Evolutionary conservation across 2,888 invertebrate genomes (phyloP).

Genomic region (Ichneumon xanthorius): DNA sequence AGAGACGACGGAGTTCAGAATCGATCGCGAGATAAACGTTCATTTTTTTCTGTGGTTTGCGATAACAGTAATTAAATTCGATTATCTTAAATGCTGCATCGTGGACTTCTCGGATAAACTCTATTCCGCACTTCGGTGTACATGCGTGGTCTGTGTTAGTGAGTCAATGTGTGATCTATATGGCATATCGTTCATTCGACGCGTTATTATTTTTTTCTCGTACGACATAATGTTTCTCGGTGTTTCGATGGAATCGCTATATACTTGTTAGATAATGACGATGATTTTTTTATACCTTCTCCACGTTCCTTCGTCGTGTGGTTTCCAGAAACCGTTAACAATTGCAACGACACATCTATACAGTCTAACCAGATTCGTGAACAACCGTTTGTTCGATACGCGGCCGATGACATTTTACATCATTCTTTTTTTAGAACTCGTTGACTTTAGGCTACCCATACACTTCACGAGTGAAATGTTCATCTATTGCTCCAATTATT

Average conservation of each 20-base stretch:
- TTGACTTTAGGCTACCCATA: constrained; percentile 54
- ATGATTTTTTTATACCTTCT: constrained; percentile 6
- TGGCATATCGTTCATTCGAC: constrained; percentile 63
- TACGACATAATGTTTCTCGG: constrained; percentile 9
- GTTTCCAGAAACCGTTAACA: constrained; percentile 14
- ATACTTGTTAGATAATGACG: constrained; percentile 28
- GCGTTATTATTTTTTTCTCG: constrained; percentile 8
- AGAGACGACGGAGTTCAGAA: background rate
- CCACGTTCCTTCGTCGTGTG: background rate
- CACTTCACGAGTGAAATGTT: constrained; percentile 56
- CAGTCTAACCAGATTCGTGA: constrained; percentile 19
- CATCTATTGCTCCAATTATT: constrained; percentile 41
- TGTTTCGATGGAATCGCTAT: constrained; percentile 40
- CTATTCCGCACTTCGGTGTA: constrained; percentile 72
- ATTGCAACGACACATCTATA: constrained; percentile 19
- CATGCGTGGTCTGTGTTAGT: constrained; percentile 28
- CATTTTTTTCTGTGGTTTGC: constrained; percentile 10
- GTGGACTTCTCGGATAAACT: constrained; percentile 71
- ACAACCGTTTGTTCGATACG: constrained; percentile 36
- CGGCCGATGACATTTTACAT: constrained; percentile 38
- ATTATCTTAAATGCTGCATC: constrained; percentile 73
- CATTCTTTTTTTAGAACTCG: constrained; percentile 27
- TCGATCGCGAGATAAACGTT: background rate
- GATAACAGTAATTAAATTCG: constrained; percentile 64
- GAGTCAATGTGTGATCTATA: constrained; percentile 39